Evolutionary conservation across 2,888 invertebrate species (phyloP), one percentile per base, ranked within the genome.

Genomic region (Ethmia dodecea): DNA sequence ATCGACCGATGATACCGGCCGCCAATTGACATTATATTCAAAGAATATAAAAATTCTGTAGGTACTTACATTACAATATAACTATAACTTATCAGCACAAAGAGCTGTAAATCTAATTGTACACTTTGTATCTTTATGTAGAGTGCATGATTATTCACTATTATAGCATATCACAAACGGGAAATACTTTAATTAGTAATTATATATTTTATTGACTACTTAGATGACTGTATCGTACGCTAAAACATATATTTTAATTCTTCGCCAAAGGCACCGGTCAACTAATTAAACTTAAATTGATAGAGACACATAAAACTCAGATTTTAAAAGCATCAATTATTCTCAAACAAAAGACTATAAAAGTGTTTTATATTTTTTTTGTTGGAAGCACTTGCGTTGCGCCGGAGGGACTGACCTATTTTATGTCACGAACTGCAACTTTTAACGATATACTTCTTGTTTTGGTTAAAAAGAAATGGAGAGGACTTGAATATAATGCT

Each of bases 341-440:
- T 25, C 12, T 28, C 8, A 31, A 50, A 60, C 60, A 64, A 64
- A 56, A 49, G 48, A 45, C 36, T 43, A 48, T 61, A 57, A 61
- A 56, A 26, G 40, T 24, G 27, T 36, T 38, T 37, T 43, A 43
- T 43, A 41, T 40, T 40, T 52, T 42, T 39, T 34, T 33, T 39
- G 37, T 36, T 43, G 18, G 11, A 26, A 37, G 25, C 30, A 10
- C 28, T 28, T 6, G 20, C 9, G 28, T 9, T 20, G 14, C 13
- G 31, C 31, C 31, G 35, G 33, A 9, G 33, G 47, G 52, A 42
- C 45, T 47, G 56, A 57, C 67, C 67, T 72, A 70, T 68, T 70
- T 66, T 50, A 57, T 58, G 60, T 66, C 64, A 64, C 61, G 55
- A 60, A 57, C 51, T 55, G 53, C 54, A 59, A 55, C 46, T 56